Conservation (phyloP, 2,797 vertebrate genomes). For the Molossus alvarezi region DNA sequence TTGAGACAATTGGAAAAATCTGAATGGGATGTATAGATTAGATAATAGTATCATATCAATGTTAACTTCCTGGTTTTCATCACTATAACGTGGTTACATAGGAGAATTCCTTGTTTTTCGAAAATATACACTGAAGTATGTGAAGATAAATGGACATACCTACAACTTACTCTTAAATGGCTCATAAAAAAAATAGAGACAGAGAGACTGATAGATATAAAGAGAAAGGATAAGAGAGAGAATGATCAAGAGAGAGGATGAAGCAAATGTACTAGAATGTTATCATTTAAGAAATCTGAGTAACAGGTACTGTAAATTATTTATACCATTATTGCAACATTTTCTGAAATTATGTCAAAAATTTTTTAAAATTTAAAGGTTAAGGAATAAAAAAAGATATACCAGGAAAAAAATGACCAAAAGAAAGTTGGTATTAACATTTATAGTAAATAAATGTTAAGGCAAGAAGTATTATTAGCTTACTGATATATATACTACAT, state of each 20-base stretch:
- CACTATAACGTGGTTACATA: not conserved
- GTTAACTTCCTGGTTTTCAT: constrained; percentile 14
- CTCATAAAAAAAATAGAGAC: constrained; percentile 30
- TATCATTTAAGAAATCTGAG: not conserved
- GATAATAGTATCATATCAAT: not conserved
- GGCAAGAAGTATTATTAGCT: not conserved
- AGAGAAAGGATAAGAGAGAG: not conserved
- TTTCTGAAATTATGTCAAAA: constrained; percentile 30
- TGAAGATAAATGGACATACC: not conserved
- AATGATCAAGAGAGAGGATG: not conserved
- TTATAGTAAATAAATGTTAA: constrained; percentile 7
- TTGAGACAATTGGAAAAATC: not conserved
- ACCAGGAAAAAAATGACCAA: not conserved
- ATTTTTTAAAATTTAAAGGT: not conserved
- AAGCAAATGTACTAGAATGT: not conserved
- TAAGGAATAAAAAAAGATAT: constrained; percentile 45
- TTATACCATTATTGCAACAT: not conserved
- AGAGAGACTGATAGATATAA: not conserved
- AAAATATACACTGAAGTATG: constrained; percentile 24
- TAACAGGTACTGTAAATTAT: not conserved
- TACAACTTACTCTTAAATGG: constrained; percentile 8
- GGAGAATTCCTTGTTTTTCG: not conserved
- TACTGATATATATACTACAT: not conserved
- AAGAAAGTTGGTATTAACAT: not conserved
- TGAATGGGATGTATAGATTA: not conserved